A percentile compares a stretch with the other conserved stretches of the same genome.
These are phyloP conservation scores for Pentamera pediparva DNA, from an alignment of 53 echinoderm and acorn worm species.

Conservation along the genomic window DNA sequence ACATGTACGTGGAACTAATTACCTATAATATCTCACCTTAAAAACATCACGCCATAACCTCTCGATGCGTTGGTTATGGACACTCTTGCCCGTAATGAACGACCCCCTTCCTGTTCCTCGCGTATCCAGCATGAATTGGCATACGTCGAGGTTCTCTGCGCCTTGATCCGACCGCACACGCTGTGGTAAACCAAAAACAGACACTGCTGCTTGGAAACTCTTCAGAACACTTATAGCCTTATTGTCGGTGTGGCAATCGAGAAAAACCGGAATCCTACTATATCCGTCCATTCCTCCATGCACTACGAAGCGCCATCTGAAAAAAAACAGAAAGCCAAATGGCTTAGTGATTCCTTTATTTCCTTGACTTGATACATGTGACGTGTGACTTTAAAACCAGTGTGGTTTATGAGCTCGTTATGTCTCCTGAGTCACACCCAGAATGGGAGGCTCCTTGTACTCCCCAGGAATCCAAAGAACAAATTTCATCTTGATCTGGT, in stretches of 20 bases:
- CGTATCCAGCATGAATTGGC: constrained; percentile 40
- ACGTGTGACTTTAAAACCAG: too few relatives aligned
- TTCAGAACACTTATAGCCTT: constrained; percentile 14
- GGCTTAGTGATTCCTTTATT: too few relatives aligned
- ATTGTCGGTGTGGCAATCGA: constrained; percentile 53
- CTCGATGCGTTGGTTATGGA: constrained; percentile 49
- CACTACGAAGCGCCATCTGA: constrained; percentile 63
- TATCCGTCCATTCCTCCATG: constrained; percentile 70
- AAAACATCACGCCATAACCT: constrained; percentile 49
- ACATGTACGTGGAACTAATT: too few relatives aligned
- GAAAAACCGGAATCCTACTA: constrained; percentile 41
- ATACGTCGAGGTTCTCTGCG: constrained; percentile 55
- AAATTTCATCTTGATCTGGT: too few relatives aligned
- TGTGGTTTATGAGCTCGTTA: too few relatives aligned
- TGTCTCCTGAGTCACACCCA: too few relatives aligned
- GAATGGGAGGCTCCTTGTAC: too few relatives aligned
- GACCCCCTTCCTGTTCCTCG: constrained; percentile 44
- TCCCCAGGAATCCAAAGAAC: too few relatives aligned
- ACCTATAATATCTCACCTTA: too few relatives aligned
- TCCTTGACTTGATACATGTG: neutral
- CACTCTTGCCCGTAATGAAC: constrained; percentile 56
- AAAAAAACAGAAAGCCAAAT: neutral
- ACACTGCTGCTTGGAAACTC: constrained; percentile 19
- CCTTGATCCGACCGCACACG: constrained; percentile 54
- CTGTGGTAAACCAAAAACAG: constrained; percentile 51